Conservation (phyloP, 2,888 invertebrate genomes). For the Cylindroiulus punctatus region DNA sequence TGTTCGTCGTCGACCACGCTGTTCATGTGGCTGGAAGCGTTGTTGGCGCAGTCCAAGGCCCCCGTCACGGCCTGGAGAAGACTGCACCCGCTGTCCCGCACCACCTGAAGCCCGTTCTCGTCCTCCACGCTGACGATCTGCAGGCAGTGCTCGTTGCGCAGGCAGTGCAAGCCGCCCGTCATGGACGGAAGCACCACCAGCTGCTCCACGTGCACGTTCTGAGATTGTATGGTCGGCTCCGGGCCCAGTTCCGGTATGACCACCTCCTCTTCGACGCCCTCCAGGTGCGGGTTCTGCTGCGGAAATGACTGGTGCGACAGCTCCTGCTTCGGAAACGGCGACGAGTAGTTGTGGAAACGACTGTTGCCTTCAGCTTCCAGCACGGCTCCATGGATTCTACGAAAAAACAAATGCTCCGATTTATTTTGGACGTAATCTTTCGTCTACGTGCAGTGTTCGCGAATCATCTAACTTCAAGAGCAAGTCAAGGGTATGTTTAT, state of each 20-base stretch:
- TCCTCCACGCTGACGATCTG: slow-evolving; percentile 26
- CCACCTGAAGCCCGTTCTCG: background rate
- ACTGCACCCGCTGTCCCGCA: slow-evolving; percentile 15
- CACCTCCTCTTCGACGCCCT: background rate
- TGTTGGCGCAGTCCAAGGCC: slow-evolving; percentile 42
- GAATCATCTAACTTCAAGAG: too few species aligned
- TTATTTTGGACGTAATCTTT: background rate
- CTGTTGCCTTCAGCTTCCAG: slow-evolving; percentile 35
- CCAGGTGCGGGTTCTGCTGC: background rate
- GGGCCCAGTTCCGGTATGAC: background rate
- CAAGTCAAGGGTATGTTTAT: too few species aligned
- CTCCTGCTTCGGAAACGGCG: slow-evolving; percentile 6
- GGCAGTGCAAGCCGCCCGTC: background rate
- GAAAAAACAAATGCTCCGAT: background rate
- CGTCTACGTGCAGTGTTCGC: background rate
- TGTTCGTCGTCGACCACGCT: background rate
- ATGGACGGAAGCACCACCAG: background rate
- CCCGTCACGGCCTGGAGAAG: slow-evolving; percentile 50
- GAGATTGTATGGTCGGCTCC: background rate
- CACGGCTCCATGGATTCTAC: background rate
- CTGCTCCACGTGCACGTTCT: slow-evolving; percentile 30
- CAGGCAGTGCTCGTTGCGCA: background rate
- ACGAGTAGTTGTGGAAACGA: background rate
- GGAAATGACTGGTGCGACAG: slow-evolving; percentile 37
- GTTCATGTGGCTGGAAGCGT: slow-evolving; percentile 16